Evolutionary conservation across 2,888 invertebrate species (phyloP).

Genomic region (Mechanitis mazaeus): DNA sequence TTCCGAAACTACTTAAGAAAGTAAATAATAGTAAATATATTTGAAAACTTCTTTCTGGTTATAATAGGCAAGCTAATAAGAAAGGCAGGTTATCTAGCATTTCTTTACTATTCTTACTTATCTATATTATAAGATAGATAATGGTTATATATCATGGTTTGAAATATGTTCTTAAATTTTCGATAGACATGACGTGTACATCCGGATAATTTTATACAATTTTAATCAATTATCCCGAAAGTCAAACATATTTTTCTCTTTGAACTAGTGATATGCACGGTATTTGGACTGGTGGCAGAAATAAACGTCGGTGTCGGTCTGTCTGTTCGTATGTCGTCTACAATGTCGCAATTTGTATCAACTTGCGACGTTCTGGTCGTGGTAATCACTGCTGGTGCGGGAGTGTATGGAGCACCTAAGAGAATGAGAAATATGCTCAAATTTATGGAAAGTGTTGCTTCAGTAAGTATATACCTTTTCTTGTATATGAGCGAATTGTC

Average conservation of each 20-base stretch:
- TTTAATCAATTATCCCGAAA: no score
- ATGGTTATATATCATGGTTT: no score
- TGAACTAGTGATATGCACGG: slow-evolving; percentile 57
- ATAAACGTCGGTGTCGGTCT: slow-evolving; percentile 69
- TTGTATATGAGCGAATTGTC: neutral
- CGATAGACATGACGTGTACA: no score
- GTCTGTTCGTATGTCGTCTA: slow-evolving; percentile 75
- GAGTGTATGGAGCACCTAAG: slow-evolving; percentile 70
- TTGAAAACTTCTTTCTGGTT: no score
- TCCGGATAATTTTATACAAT: no score
- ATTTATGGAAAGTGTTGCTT: slow-evolving; percentile 69
- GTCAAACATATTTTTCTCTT: neutral
- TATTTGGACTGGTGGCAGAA: slow-evolving; percentile 73
- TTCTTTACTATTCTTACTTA: no score
- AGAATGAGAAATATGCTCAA: slow-evolving; percentile 71
- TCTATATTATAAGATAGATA: no score
- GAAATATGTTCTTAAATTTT: no score
- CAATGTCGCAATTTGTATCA: slow-evolving; percentile 75
- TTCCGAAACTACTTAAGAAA: no score
- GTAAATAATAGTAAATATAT: no score
- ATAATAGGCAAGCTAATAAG: no score
- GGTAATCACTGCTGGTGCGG: slow-evolving; percentile 68
- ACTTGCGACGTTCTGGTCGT: slow-evolving; percentile 76
- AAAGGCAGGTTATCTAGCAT: no score
- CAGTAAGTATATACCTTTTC: slow-evolving; percentile 41